phyloP scores from a whole-genome alignment of 2,797 vertebrate species.

The Hyperoplus lanceolatus region DNA sequence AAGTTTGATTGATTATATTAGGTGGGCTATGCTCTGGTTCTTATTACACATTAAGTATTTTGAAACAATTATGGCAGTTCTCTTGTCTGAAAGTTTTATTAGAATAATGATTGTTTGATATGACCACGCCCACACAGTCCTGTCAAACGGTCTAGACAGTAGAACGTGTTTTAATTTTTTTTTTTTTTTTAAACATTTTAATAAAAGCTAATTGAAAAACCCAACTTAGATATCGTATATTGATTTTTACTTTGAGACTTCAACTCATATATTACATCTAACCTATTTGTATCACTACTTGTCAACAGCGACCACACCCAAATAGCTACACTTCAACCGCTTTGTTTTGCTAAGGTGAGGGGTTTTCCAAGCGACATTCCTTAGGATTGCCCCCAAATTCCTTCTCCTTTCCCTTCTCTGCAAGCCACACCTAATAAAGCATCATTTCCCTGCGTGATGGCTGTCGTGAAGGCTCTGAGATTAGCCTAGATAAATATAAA shows the following conservation, averaged over 20 bases:
- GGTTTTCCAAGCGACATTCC: conserved; percentile 59
- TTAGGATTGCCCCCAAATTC: conserved; percentile 47
- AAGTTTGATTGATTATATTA: too few relatives aligned
- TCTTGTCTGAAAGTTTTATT: too few relatives aligned
- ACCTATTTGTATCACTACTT: conserved; percentile 40
- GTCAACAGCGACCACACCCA: conserved; percentile 30
- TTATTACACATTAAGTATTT: too few relatives aligned
- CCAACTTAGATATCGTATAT: too few relatives aligned
- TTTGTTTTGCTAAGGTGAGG: conserved; percentile 50
- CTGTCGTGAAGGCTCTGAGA: conserved; percentile 58
- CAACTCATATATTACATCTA: conserved; percentile 32
- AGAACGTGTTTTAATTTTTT: too few relatives aligned
- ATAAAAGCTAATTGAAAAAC: too few relatives aligned
- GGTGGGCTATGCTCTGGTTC: too few relatives aligned
- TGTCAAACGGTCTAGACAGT: too few relatives aligned
- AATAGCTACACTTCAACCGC: conserved; percentile 16
- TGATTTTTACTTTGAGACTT: conserved; percentile 14
- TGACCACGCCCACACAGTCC: too few relatives aligned
- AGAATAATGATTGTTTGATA: too few relatives aligned
- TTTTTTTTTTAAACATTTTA: too few relatives aligned
- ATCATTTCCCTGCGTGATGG: conserved; percentile 62
- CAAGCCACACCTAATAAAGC: conserved; percentile 45
- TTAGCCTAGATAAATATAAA: conserved; percentile 74
- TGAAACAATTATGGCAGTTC: too few relatives aligned
- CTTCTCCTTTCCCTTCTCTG: conserved; percentile 29